Conservation (phyloP, 2,113 vertebrate genomes). For the Macrotus californicus region DNA sequence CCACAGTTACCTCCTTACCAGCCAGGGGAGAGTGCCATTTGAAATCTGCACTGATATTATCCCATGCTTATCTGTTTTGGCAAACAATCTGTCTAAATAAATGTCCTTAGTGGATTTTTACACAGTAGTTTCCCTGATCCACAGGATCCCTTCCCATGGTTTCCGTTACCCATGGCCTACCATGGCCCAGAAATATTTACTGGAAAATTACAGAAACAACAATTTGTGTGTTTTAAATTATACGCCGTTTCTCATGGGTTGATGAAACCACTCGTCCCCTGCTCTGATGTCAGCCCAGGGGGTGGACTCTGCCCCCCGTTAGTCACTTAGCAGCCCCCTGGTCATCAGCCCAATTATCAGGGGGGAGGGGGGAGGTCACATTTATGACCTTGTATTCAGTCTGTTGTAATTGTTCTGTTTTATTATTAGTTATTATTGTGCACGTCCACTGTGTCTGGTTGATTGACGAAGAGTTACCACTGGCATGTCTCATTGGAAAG, state of each 20-base stretch:
- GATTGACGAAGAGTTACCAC: no score
- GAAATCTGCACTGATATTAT: neutral
- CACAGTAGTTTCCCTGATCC: neutral
- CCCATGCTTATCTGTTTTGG: neutral
- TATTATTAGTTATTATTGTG: no score
- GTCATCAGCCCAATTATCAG: neutral
- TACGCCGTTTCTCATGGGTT: no score
- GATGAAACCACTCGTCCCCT: neutral
- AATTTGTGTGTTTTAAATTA: neutral
- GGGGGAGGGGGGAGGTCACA: neutral
- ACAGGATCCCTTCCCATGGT: neutral
- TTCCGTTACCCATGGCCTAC: neutral
- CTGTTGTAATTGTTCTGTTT: no score
- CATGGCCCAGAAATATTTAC: neutral
- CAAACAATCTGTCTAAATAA: neutral
- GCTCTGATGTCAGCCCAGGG: neutral
- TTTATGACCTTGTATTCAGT: no score
- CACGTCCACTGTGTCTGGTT: no score
- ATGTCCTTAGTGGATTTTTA: neutral
- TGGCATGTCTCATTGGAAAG: neutral
- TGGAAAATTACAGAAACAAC: neutral
- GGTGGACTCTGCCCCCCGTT: no score
- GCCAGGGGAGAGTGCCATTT: neutral
- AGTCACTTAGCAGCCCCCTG: neutral
- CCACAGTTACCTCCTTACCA: neutral